Evolutionary conservation across 2,797 vertebrate species (phyloP).

Genomic region (Eulemur rubriventer): DNA sequence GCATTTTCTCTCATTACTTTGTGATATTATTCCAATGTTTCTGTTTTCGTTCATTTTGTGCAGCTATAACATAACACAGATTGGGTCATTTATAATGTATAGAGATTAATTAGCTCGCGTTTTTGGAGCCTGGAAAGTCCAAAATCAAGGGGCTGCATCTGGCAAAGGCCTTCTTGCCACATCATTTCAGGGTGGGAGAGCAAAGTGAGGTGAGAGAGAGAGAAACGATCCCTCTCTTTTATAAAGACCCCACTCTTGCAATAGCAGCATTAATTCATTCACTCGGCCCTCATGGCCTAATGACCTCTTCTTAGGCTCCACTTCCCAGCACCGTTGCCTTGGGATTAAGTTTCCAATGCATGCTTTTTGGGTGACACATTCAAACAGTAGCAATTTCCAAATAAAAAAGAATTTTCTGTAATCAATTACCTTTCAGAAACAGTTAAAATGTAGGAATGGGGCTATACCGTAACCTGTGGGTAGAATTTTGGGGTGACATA

Average conservation of each 20-base stretch:
- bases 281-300: background rate
- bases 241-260: no score
- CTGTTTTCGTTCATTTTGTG: background rate
- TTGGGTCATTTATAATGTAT: background rate
- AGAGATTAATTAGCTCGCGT: background rate
- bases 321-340: background rate
- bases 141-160: background rate
- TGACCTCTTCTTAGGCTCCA: background rate
- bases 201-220: background rate
- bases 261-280: background rate
- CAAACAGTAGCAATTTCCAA: background rate
- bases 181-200: no score
- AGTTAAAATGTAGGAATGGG: background rate
- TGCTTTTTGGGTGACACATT: background rate
- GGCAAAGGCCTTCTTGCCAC: rapidly evolving
- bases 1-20: background rate
- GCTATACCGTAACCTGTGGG: background rate
- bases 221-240: background rate
- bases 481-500: background rate
- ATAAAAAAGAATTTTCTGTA: background rate
- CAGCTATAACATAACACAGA: background rate
- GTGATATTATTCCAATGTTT: background rate
- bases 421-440: background rate
- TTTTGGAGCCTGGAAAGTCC: background rate
- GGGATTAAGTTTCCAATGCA: background rate